These are phyloP conservation scores for Antigone vipio DNA, from an alignment of 2,113 vertebrate genomes.

Conservation along the genomic window DNA sequence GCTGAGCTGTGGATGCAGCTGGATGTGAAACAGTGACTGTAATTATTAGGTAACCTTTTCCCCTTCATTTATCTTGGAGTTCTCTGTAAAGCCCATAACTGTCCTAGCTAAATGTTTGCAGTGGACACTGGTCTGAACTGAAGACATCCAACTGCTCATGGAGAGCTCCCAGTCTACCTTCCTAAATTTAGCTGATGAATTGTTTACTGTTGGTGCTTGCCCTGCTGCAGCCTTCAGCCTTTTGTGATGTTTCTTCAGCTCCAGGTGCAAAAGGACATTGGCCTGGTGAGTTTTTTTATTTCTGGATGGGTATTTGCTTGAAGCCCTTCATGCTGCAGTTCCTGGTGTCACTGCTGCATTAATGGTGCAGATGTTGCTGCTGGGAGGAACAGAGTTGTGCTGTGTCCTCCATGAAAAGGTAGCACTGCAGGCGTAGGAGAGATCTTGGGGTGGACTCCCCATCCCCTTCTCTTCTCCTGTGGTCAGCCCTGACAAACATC, in stretches of 20 bases:
- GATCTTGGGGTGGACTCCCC: background rate
- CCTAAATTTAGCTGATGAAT: background rate
- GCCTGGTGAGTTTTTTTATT: background rate
- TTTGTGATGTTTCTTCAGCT: background rate
- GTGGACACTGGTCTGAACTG: background rate
- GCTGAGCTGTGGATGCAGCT: background rate
- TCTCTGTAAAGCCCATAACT: background rate
- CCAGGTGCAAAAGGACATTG: rapidly evolving
- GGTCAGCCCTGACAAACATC: background rate
- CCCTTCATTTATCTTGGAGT: slow-evolving; percentile 14
- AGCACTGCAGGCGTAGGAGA: background rate
- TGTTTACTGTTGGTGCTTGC: rapidly evolving
- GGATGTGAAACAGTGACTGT: background rate
- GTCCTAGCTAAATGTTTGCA: background rate
- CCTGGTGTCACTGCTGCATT: background rate
- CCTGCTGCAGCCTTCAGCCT: background rate
- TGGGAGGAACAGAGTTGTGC: background rate
- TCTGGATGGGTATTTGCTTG: background rate
- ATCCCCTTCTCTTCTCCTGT: background rate
- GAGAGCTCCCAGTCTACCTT: background rate
- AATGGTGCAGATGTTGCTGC: background rate
- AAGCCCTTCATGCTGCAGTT: background rate
- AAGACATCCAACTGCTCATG: background rate
- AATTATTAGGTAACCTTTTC: slow-evolving; percentile 33
- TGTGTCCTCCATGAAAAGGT: background rate